A percentile compares a stretch with the other conserved stretches of the same genome.
Evolutionary conservation across 2,113 vertebrate species (phyloP).

Genomic region (Neolamprologus modestus): DNA sequence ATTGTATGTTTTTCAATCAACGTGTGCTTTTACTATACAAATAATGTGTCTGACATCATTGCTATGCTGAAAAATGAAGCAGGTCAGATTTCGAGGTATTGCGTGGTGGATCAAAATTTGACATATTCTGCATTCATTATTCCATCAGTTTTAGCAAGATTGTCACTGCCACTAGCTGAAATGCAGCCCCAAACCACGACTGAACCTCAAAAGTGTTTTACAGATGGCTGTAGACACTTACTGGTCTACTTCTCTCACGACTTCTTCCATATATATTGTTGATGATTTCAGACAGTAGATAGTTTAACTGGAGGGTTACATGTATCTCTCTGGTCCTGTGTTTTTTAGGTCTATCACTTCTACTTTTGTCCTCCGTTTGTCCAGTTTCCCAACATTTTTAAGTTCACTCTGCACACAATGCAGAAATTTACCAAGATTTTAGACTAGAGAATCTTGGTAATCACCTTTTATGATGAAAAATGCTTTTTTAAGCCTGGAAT

Average conservation of each 20-base stretch:
- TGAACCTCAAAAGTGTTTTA: background rate
- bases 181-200: background rate
- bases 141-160: background rate
- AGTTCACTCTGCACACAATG: background rate
- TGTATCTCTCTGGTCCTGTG: background rate
- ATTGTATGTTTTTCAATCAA: background rate
- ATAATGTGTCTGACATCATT: background rate
- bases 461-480: background rate
- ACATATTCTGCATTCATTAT: background rate
- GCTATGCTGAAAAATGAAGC: background rate
- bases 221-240: background rate
- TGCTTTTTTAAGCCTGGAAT: background rate
- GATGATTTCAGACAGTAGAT: background rate
- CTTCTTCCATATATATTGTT: background rate
- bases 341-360: background rate
- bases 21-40: background rate
- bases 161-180: background rate
- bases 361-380: background rate
- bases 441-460: background rate
- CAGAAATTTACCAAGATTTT: background rate
- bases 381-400: background rate
- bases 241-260: background rate
- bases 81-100: background rate
- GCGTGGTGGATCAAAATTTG: background rate
- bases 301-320: background rate